Evolutionary conservation across 2,113 vertebrate species (phyloP).

Genomic region (Pseudopodoces humilis): DNA sequence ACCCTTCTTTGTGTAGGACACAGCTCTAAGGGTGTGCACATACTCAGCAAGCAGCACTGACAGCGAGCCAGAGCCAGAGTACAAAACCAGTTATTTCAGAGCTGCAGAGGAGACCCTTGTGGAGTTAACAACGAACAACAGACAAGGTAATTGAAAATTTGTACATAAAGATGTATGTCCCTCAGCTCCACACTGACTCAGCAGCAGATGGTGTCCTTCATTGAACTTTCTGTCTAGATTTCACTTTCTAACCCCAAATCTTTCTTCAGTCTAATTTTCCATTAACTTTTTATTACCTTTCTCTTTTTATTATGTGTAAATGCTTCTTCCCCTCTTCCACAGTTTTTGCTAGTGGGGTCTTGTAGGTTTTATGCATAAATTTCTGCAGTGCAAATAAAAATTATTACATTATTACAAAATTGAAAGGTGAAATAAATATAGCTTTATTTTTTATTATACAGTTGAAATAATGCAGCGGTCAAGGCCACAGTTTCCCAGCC

Average conservation of each 20-base stretch:
- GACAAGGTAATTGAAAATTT: conserved; percentile 65
- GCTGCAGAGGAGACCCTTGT: conserved; percentile 58
- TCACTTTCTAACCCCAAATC: background rate
- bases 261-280: conserved; percentile 53
- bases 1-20: conserved; percentile 56
- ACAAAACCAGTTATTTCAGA: conserved; percentile 51
- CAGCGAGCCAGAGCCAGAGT: conserved; percentile 62
- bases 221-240: background rate
- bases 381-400: background rate
- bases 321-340: background rate
- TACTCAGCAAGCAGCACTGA: conserved; percentile 71
- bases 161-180: background rate
- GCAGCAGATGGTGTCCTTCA: background rate
- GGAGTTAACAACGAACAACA: conserved; percentile 61
- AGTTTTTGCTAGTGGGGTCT: background rate
- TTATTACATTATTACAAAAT: conserved; percentile 17
- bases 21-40: conserved; percentile 57
- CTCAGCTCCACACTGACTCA: conserved; percentile 1
- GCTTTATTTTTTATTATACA: background rate
- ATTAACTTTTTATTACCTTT: conserved; percentile 36
- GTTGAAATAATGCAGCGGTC: background rate
- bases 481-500: background rate
- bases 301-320: background rate
- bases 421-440: background rate
- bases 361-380: conserved; percentile 4